Evolutionary conservation across 2,888 invertebrate species (phyloP), one percentile per base, ranked within the genome.

Genomic region (Camptogramma bilineatum): DNA sequence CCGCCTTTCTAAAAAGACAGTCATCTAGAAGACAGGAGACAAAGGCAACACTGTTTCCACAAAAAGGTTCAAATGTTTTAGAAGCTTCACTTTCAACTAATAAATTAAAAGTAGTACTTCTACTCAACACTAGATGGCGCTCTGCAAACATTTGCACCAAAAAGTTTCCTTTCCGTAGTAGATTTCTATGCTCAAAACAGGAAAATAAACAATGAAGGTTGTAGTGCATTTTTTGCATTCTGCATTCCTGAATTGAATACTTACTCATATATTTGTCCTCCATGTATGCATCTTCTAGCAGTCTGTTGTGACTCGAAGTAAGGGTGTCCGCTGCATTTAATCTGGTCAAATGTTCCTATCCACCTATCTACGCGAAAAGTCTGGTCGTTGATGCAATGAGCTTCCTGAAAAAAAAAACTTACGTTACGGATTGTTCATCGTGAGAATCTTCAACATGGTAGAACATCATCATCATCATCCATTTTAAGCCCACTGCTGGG

Each of bases 311-410:
- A 72, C 0, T 68, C 77, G 66, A 81, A 85, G 73, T 72, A 80
- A 0, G 90, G 88, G 1, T 75, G 79, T 0, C 64, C 69, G 34
- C 72, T 85, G 65, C 92, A 92, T 8, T 60, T 74, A 7, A 92
- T 79, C 2, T 87, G 76, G 7, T 80, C 83, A 21, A 92, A 84
- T 8, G 62, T 65, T 0, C 90, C 85, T 0, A 80, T 74, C 82
- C 84, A 86, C 0, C 80, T 59, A 0, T 81, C 80, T 0, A 85
- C 76, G 1, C 83, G 76, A 52, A 91, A 91, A 0, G 79, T 85
- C 0, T 67, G 66, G 51, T 82, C 75, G 0, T 69, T 66, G 0
- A 90, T 77, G 70, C 92, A 92, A 44, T 83, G 80, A 0, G 87
- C 82, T 52, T 87, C 82, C 92, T 92, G 76, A 1, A 80, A 80